phyloP scores from a whole-genome alignment of 2,888 invertebrate species.

The Tenthredo distinguenda region DNA sequence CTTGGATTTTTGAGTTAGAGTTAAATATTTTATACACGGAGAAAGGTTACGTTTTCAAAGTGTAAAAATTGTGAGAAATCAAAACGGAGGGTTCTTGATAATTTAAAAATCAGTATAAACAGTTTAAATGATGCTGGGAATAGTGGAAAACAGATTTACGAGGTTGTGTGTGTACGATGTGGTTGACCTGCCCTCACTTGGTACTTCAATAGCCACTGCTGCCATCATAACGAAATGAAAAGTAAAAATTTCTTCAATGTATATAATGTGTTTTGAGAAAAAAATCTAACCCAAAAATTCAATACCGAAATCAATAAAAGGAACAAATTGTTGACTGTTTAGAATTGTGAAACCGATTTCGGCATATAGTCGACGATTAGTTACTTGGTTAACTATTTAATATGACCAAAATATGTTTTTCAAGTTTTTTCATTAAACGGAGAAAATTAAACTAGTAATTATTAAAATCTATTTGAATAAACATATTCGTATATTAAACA shows the following conservation, averaged over 20 bases:
- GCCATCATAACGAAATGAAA: conserved; percentile 64
- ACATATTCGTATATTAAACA: neutral
- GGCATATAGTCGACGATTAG: neutral
- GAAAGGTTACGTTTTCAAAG: neutral
- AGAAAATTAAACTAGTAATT: neutral
- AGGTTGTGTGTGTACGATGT: conserved; percentile 62
- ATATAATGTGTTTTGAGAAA: conserved; percentile 36
- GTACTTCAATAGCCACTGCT: conserved; percentile 71
- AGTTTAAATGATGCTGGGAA: conserved; percentile 11
- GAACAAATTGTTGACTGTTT: neutral
- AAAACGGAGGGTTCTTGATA: neutral
- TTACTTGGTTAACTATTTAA: conserved; percentile 63
- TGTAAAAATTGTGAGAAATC: neutral
- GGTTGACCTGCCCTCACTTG: conserved; percentile 72
- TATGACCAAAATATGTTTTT: neutral
- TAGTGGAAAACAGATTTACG: conserved; percentile 57
- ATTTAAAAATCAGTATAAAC: neutral
- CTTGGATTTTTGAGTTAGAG: neutral
- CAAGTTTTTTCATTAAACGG: neutral
- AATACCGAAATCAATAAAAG: neutral
- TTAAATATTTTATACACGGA: neutral
- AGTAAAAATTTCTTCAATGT: conserved; percentile 41
- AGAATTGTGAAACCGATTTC: neutral
- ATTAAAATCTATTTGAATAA: neutral
- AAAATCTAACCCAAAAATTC: conserved; percentile 44